Conservation (phyloP, 2,797 vertebrate genomes). For the Gobio occitaniae region DNA sequence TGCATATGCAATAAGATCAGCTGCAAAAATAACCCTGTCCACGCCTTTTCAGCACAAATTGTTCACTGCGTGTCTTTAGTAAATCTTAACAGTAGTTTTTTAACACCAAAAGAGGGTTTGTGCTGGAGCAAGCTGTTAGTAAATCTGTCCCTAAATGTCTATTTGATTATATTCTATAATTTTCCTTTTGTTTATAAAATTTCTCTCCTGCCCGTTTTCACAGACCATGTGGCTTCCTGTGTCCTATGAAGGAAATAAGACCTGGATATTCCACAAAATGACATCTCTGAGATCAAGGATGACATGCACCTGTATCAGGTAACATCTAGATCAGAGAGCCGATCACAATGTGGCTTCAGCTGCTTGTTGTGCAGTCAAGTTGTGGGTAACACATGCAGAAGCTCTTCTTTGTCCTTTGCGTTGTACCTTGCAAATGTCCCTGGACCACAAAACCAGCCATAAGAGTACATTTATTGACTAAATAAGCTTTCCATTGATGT, state of each 20-base stretch:
- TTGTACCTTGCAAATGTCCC: not conserved
- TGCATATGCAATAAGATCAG: too few relatives aligned
- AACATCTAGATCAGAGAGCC: not conserved
- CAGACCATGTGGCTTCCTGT: not conserved
- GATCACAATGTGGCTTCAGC: not conserved
- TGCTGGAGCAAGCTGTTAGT: too few relatives aligned
- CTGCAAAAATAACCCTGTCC: too few relatives aligned
- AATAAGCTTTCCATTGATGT: too few relatives aligned
- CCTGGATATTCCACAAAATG: not conserved
- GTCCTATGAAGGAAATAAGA: not conserved
- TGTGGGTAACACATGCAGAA: not conserved
- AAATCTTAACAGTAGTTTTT: too few relatives aligned
- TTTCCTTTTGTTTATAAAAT: not conserved
- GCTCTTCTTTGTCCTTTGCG: not conserved
- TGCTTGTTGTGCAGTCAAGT: not conserved
- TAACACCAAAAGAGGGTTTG: too few relatives aligned
- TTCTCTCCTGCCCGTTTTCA: not conserved
- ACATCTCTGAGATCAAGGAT: not conserved
- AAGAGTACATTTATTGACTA: too few relatives aligned
- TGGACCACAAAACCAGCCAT: too few relatives aligned
- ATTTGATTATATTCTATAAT: not conserved
- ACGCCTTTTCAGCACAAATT: too few relatives aligned
- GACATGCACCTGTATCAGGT: not conserved
- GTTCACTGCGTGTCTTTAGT: too few relatives aligned
- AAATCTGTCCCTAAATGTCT: not conserved